phyloP scores from a whole-genome alignment of 2,888 invertebrate species.

The Eremobia ochroleuca region DNA sequence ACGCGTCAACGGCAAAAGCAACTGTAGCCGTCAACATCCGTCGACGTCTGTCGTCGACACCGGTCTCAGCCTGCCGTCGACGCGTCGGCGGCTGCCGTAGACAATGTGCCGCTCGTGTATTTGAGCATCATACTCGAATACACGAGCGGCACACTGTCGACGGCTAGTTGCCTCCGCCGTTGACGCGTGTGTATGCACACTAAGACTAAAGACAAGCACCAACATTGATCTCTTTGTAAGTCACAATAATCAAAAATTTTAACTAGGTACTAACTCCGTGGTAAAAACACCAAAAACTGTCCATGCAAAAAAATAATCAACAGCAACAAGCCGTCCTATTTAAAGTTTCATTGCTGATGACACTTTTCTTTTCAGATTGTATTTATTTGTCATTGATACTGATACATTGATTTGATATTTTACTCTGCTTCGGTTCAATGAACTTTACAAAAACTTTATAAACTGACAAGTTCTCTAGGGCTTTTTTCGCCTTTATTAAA shows the following conservation, averaged over 20 bases:
- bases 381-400: not conserved
- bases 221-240: not conserved
- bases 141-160: too few relatives aligned
- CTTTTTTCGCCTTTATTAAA: not conserved
- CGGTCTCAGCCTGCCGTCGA: too few relatives aligned
- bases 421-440: not conserved
- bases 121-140: too few relatives aligned
- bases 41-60: not conserved
- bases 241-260: not conserved
- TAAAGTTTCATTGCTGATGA: not conserved
- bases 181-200: too few relatives aligned
- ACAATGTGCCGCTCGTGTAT: too few relatives aligned
- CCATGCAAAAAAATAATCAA: not conserved
- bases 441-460: not conserved
- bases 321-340: not conserved
- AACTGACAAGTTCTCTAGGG: not conserved
- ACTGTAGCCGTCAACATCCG: not conserved
- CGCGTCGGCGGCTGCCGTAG: too few relatives aligned
- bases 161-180: too few relatives aligned
- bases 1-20: not conserved
- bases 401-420: not conserved
- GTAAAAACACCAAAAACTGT: constrained; percentile 22
- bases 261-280: not conserved
- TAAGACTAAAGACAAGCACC: too few relatives aligned
- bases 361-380: not conserved